These are phyloP conservation scores for Alcedo quadribrachys DNA, from an alignment of 2,797 vertebrate species.

Conservation along the genomic window DNA sequence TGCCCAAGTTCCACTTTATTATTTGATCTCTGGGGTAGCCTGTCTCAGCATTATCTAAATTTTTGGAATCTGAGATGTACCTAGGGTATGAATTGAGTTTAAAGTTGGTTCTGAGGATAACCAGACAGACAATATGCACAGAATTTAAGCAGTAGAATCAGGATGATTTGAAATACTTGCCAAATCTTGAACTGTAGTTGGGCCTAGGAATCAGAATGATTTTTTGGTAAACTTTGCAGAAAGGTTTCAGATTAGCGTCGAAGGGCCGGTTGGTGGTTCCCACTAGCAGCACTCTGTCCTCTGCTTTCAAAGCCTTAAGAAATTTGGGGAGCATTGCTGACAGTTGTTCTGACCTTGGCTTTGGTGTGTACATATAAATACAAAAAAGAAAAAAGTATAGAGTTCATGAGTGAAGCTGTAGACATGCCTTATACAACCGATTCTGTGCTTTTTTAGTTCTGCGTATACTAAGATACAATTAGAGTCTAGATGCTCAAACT, in stretches of 20 bases:
- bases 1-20: background rate
- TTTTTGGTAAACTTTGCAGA: conserved; percentile 85
- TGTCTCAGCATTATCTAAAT: background rate
- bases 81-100: accelerated
- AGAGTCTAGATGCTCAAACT: background rate
- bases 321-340: conserved; percentile 81
- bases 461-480: too few relatives aligned
- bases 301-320: conserved; percentile 78
- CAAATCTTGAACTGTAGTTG: conserved; percentile 84
- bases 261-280: conserved; percentile 84
- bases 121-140: accelerated
- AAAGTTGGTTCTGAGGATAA: background rate
- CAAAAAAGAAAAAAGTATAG: background rate
- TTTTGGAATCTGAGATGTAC: accelerated
- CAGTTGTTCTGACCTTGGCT: conserved; percentile 81
- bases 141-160: accelerated
- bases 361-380: background rate
- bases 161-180: conserved; percentile 63
- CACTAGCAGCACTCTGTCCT: conserved; percentile 84
- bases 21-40: too few relatives aligned
- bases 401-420: background rate
- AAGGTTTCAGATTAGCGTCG: conserved; percentile 77
- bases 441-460: background rate
- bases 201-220: conserved; percentile 85
- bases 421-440: background rate